A percentile compares a stretch with the other conserved stretches of the same genome.
These are phyloP conservation scores for Myrmecophaga tridactyla DNA, from an alignment of 2,113 vertebrate genomes.

Conservation along the genomic window DNA sequence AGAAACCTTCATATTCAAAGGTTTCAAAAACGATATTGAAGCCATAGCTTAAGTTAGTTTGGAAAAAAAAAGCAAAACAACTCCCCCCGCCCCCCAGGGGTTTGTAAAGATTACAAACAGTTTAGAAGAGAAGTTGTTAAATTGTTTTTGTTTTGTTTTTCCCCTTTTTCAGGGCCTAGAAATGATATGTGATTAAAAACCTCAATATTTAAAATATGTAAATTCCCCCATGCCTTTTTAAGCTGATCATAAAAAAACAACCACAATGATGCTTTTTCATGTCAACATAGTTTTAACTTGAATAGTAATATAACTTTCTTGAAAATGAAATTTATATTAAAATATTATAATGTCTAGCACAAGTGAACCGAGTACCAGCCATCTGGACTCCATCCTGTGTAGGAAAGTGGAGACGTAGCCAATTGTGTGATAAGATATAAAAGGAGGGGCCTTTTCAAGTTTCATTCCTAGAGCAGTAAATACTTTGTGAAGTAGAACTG, in stretches of 20 bases:
- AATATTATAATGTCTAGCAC: background rate
- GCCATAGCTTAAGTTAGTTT: background rate
- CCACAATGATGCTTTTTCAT: slow-evolving; percentile 3
- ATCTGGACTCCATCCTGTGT: background rate
- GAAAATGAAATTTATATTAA: background rate
- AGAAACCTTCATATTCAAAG: background rate
- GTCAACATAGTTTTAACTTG: background rate
- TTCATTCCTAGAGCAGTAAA: background rate
- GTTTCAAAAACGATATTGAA: background rate
- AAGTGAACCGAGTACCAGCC: background rate
- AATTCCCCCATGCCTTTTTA: background rate
- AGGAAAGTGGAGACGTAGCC: background rate
- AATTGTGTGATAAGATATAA: background rate
- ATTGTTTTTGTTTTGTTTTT: background rate
- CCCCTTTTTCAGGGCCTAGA: background rate
- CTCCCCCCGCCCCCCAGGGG: background rate
- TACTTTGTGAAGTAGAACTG: background rate
- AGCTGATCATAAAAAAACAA: background rate
- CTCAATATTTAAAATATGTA: background rate
- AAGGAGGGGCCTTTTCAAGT: background rate
- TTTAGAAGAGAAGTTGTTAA: slow-evolving; percentile 38
- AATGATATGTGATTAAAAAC: slow-evolving; percentile 25
- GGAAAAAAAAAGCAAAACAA: background rate
- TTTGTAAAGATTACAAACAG: slow-evolving; percentile 30
- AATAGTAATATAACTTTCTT: background rate